Evolutionary conservation across 2,797 vertebrate species (phyloP), one percentile per base, ranked within the genome.

Genomic region (Centroberyx gerrardi): DNA sequence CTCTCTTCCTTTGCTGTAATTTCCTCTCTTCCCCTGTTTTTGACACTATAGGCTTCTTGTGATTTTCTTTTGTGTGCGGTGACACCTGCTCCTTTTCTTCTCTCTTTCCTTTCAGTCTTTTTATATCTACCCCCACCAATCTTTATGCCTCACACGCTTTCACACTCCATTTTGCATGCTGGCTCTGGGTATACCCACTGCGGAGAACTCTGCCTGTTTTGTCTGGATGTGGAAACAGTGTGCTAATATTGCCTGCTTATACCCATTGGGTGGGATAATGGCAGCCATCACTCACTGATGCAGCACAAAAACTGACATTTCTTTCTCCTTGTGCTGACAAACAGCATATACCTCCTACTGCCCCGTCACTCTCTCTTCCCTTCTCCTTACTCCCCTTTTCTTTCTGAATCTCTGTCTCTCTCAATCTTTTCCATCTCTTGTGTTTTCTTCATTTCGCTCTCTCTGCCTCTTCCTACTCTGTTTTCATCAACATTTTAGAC

Each of bases 211-310:
- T 85, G 80, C 48, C 80, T 80, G 82, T 83, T 83, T 88, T 78
- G 64, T 68, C 83, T 75, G 74, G 60, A 78, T 83, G 76, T 80
- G 80, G 82, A 87, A 86, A 83, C 88, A 53, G 86, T 81, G 80
- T 83, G 85, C 85, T 93, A 92, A 94, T 94, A 90, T 90, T 67
- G 77, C 83, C 90, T 88, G 83, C 88, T 93, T 90, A 92, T 81
- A 88, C 89, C 91, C 90, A 90, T 87, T 91, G 93, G 90, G 87
- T 81, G 75, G 74, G 79, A 83, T 93, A 94, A 95, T 92, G 89
- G 89, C 89, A 88, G 83, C 87, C 88, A 93, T 93, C 92, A 86
- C 68, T 93, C 92, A 90, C 74, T 80, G 74, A 84, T 80, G 88
- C 80, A 66, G 69, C 81, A 80, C 79, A 80, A 73, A 90, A 90